Base-by-base conservation (phyloP, 2,113 vertebrate species). In the Anguilla rostrata region DNA sequence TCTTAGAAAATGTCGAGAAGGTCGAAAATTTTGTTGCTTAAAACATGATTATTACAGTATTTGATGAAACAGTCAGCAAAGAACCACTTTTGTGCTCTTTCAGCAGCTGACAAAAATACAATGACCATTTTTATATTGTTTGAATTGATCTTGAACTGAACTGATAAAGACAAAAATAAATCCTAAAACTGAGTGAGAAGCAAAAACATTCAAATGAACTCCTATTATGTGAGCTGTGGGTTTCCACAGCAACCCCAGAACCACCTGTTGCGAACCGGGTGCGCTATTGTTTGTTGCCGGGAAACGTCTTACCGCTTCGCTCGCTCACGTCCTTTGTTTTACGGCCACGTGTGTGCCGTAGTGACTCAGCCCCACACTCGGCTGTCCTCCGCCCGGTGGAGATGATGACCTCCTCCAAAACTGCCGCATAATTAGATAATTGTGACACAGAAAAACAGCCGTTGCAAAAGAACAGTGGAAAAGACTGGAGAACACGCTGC, bases 231-330 rank as follows among this genome's bases (percentile, higher is more conserved):
- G 71, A 83, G 66, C 88, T 75, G 46, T 41, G 83, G 80, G 93
- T 95, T 92, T 91, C 93, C 93, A 82, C 88, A 89, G 88, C 89
- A 94, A 95, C 93, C 75, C 26, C 5, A 49, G 79, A 81, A 85
- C 87, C 87, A 90, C 83, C 86, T 86, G 84, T 87, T 91, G 90
- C 91, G 29, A 22, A 81, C 88, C 91, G 92, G 89, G 82, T 85
- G 90, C 39, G 86, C 89, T 91, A 89, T 84, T 79, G 66, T 86
- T 29, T 80, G 92, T 94, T 87, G n/a, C 94, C 90, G 91, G 92
- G 93, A 91, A 91, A 95, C 94, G 34, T 87, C 75, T 87, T 86
- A 91, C 88, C 87, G 86, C 85, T 83, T 80, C 3, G 18, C 22
- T 26, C 18, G 22, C 22, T 66, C 60, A 85, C 63, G 20, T 7